phyloP scores from a whole-genome alignment of 2,113 vertebrate genomes.

The Anguilla japonica region DNA sequence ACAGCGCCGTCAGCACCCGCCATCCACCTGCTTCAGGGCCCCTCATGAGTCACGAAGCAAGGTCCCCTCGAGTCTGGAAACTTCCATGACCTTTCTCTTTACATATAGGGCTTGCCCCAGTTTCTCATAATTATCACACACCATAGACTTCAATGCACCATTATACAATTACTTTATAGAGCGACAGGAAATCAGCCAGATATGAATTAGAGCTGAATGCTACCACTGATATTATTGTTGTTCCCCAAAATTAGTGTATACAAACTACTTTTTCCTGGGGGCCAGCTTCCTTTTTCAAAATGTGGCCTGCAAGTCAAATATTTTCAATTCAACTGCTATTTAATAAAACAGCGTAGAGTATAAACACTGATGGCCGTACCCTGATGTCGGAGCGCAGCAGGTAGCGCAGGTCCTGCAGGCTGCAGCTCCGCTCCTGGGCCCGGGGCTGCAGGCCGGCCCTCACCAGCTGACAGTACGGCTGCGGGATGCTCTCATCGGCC shows the following conservation, averaged over 20 bases:
- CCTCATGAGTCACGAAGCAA: too few species aligned
- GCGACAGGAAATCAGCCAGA: neutral
- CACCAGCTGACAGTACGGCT: slow-evolving; percentile 60
- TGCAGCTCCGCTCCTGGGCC: slow-evolving; percentile 52
- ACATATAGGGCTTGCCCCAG: neutral
- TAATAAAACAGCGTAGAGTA: too few species aligned
- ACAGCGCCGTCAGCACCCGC: neutral
- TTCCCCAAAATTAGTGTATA: neutral
- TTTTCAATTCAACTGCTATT: too few species aligned
- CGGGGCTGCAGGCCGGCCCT: slow-evolving; percentile 51
- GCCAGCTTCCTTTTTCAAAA: too few species aligned
- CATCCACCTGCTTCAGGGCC: neutral
- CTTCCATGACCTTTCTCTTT: neutral
- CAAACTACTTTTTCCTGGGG: too few species aligned
- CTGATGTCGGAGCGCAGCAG: slow-evolving; percentile 55
- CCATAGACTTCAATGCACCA: neutral
- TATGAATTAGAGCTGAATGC: neutral
- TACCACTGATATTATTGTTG: neutral
- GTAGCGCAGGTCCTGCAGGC: slow-evolving; percentile 58
- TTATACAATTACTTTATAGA: neutral
- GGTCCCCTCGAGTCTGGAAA: neutral
- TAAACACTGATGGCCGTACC: slow-evolving; percentile 29
- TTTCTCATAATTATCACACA: neutral
- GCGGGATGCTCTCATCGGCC: slow-evolving; percentile 53
- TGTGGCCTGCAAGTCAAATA: too few species aligned